Conservation (phyloP, 1,140 invertebrate genomes). For the Sycophila sp. region DNA sequence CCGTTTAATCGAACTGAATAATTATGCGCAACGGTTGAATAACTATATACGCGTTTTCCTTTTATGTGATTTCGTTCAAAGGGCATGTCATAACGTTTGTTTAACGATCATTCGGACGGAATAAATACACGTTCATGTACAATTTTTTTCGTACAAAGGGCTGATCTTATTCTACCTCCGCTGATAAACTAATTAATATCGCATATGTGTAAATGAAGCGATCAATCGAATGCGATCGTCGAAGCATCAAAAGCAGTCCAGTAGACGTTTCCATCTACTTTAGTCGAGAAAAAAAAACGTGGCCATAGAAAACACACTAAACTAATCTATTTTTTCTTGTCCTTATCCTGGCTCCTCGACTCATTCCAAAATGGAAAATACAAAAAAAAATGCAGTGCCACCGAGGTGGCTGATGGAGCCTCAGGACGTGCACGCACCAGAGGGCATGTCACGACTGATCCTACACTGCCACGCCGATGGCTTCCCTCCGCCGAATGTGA, state of each 20-base stretch:
- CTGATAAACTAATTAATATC: too few species aligned
- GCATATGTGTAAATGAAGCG: too few species aligned
- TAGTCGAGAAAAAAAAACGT: conserved; percentile 15
- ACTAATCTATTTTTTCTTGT: neutral
- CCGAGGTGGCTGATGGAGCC: conserved; percentile 92
- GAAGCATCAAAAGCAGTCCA: too few species aligned
- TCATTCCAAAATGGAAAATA: neutral
- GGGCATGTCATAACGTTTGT: conserved; percentile 29
- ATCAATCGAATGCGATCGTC: too few species aligned
- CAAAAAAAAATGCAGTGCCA: conserved; percentile 74
- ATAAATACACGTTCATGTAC: too few species aligned
- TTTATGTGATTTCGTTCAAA: neutral
- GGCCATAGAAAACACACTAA: too few species aligned
- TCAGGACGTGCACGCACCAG: conserved; percentile 84
- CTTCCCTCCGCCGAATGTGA: conserved; percentile 86
- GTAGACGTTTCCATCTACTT: too few species aligned
- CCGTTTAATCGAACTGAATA: neutral
- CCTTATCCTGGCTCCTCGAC: neutral
- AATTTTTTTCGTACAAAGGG: too few species aligned
- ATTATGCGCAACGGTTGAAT: neutral
- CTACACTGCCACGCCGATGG: conserved; percentile 92
- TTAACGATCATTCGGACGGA: too few species aligned
- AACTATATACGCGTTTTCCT: neutral
- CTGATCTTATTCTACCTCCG: too few species aligned
- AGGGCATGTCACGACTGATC: conserved; percentile 79